Evolutionary conservation across 2,797 vertebrate species (phyloP), one percentile per base, ranked within the genome.

Genomic region (Mallotus villosus): DNA sequence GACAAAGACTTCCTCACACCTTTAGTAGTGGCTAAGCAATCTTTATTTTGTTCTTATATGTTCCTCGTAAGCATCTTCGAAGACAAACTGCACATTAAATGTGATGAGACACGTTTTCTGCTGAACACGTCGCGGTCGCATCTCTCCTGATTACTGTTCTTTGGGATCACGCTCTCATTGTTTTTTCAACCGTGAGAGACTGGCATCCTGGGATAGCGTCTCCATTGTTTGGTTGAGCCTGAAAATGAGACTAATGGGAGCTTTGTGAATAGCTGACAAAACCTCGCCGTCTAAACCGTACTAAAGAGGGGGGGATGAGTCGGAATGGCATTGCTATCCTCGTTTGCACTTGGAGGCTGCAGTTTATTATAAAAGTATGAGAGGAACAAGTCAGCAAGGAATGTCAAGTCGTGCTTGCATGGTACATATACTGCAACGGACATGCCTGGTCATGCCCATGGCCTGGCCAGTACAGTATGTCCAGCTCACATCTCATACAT

Each of bases 151-250:
- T 60, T 53, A 24, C 8, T 19, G 25, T 24, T 25, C 41, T 58
- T n/a, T 21, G 17, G 46, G 59, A 74, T 68, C n/a, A 49, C 21
- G 19, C 60, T 46, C 17, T 46, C 17, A 63, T 46, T 55, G 59
- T 22, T 60, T 63, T 24, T 34, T 25, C 22, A 11, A 32, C 53
- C 11, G 25, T 27, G 57, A 29, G 59, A 27, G 29, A 34, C 41
- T 63, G 32, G 32, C 63, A 66, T 61, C 53, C 27, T 70, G 68
- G 68, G 71, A 72, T 49, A 70, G 58, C 8, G 34, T 63, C 71
- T 46, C 53, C 55, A 59, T 66, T 72, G 71, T 66, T 72, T 60
- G 63, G 21, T 41, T 21, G 49, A 70, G 59, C 16, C 70, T 58
- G 62, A 55, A 68, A 62, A 74, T 22, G 16, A 68, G 66, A 63